Percentiles rank a stretch among this genome's conserved stretches.
phyloP scores from a whole-genome alignment of 2,797 vertebrate species.

The Rhincodon typus region DNA sequence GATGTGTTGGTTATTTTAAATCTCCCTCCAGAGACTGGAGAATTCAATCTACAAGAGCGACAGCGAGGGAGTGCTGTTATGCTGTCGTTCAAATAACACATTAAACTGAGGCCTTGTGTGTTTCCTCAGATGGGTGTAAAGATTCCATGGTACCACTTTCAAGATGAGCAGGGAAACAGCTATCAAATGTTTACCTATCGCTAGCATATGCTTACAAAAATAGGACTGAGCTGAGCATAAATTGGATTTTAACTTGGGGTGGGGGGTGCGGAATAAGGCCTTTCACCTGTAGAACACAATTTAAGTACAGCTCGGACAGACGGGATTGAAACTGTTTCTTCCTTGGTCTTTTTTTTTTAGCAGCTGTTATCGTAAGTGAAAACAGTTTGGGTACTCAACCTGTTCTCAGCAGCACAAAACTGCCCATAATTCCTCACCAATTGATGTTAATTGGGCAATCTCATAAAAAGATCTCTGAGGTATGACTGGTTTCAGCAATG shows the following conservation, averaged over 20 bases:
- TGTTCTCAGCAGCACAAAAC: slow-evolving; percentile 15
- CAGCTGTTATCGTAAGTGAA: slow-evolving; percentile 34
- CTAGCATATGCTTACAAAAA: not conserved
- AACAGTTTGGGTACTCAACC: slow-evolving; percentile 1
- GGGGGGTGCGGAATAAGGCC: not conserved
- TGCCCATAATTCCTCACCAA: slow-evolving; percentile 31
- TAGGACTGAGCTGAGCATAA: not conserved
- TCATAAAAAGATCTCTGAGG: not conserved
- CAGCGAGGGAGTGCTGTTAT: not conserved
- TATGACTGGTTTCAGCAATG: not conserved
- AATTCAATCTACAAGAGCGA: not conserved
- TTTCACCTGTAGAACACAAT: slow-evolving; percentile 7
- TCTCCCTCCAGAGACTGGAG: not conserved
- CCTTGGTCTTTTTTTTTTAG: not conserved
- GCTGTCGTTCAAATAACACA: not conserved
- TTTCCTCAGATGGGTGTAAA: not conserved
- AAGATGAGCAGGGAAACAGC: not conserved
- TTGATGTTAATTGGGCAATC: slow-evolving; percentile 30
- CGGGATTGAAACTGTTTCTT: slow-evolving; percentile 14
- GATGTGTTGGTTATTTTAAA: not conserved
- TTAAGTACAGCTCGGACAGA: slow-evolving; percentile 19
- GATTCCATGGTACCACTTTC: not conserved
- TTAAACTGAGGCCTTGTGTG: not conserved
- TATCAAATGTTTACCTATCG: not conserved
- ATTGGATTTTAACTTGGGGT: not conserved